These are phyloP conservation scores for Apotomis betuletana DNA, from an alignment of 2,888 invertebrate genomes.

Conservation along the genomic window DNA sequence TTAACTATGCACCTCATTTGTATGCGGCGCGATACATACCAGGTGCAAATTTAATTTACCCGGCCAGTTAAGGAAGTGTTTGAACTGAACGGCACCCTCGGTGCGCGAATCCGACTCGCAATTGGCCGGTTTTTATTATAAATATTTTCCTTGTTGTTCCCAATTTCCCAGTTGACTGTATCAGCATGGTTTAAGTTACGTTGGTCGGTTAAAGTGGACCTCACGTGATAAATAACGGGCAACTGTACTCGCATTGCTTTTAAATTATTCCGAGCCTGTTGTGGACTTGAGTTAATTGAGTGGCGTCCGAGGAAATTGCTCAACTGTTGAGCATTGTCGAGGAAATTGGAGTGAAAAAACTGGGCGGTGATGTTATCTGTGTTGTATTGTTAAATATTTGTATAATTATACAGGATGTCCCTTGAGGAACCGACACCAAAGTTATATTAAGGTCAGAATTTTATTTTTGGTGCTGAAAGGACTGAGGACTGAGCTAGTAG, in stretches of 20 bases:
- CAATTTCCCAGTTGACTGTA: not conserved
- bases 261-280: conserved; percentile 27
- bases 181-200: not conserved
- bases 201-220: conserved; percentile 5
- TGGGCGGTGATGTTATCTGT: not conserved
- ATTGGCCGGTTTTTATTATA: not conserved
- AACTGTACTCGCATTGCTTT: conserved; percentile 1
- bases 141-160: not conserved
- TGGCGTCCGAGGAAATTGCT: not conserved
- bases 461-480: no score
- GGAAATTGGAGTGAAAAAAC: conserved; percentile 1
- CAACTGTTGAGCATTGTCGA: not conserved
- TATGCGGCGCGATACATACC: no score
- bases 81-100: no score
- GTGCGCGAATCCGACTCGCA: no score
- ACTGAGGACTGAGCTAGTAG: no score
- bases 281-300: conserved; percentile 26
- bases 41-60: no score
- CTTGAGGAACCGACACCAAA: no score
- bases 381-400: not conserved
- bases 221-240: conserved; percentile 2
- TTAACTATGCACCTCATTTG: no score
- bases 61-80: no score
- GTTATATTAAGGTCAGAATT: no score
- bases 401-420: not conserved